These are phyloP conservation scores for Camponotus pennsylvanicus DNA, from an alignment of 1,140 invertebrate species.

Conservation along the genomic window DNA sequence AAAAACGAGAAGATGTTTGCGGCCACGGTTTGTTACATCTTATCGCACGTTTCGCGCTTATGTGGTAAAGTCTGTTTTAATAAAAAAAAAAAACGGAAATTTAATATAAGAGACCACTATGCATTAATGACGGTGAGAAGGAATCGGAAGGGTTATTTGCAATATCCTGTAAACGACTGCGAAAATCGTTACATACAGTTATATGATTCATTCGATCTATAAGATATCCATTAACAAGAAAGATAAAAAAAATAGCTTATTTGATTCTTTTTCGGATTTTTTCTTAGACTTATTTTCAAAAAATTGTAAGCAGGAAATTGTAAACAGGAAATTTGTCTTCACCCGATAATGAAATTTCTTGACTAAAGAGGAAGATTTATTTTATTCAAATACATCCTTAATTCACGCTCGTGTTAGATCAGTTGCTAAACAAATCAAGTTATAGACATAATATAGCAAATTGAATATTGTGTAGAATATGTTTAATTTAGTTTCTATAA, in stretches of 20 bases:
- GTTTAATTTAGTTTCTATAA: background rate
- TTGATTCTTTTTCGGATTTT: background rate
- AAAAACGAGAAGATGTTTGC: conserved; percentile 56
- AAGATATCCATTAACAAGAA: background rate
- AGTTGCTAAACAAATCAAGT: background rate
- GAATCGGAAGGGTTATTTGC: background rate
- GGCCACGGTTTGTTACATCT: conserved; percentile 55
- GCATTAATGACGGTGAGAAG: background rate
- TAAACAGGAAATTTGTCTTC: background rate
- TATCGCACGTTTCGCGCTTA: conserved; percentile 38
- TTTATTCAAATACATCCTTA: background rate
- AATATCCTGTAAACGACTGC: background rate
- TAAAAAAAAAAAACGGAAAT: conserved; percentile 6
- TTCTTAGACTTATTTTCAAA: background rate
- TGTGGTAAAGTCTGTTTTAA: background rate
- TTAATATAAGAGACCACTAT: background rate
- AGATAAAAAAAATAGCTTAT: background rate
- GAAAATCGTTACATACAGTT: background rate
- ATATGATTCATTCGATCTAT: background rate
- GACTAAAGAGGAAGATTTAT: background rate
- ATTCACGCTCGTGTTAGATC: background rate
- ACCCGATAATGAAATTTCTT: background rate
- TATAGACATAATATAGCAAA: background rate
- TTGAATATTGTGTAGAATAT: background rate
- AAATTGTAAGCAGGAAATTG: background rate